Evolutionary conservation across 2,888 invertebrate genomes (phyloP).

Genomic region (Andrena fulva): DNA sequence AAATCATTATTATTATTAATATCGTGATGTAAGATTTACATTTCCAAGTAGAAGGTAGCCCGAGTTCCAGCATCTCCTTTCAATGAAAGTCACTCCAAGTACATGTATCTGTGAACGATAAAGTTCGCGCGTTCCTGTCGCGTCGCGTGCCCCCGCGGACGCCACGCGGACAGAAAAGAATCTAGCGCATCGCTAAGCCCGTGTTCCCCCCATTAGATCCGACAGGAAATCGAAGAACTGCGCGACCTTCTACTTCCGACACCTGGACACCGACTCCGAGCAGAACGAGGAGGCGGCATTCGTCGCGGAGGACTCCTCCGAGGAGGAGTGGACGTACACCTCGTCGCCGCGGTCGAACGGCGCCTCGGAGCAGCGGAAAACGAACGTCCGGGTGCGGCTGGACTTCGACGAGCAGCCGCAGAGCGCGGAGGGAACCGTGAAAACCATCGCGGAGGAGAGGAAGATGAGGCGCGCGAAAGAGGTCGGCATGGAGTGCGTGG

Average conservation of each 20-base stretch:
- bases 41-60: too few relatives aligned
- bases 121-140: background rate
- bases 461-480: conserved; percentile 37
- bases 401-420: conserved; percentile 76
- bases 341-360: conserved; percentile 61
- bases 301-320: conserved; percentile 87
- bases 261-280: conserved; percentile 94
- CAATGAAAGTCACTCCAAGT: background rate
- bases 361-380: conserved; percentile 70
- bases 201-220: conserved; percentile 85
- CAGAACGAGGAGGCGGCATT: conserved; percentile 82
- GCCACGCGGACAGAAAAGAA: background rate
- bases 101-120: background rate
- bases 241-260: conserved; percentile 94
- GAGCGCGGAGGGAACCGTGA: conserved; percentile 66
- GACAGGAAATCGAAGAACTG: conserved; percentile 93
- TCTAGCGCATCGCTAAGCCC: conserved; percentile 4
- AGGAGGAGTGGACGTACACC: conserved; percentile 90
- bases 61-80: background rate
- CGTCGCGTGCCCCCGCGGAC: background rate
- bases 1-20: too few relatives aligned
- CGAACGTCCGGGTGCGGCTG: conserved; percentile 77
- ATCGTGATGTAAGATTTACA: too few relatives aligned
- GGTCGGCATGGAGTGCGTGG: conserved; percentile 35
- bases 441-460: conserved; percentile 65